Conservation (phyloP, 1,140 invertebrate genomes). For the Linepithema humile region DNA sequence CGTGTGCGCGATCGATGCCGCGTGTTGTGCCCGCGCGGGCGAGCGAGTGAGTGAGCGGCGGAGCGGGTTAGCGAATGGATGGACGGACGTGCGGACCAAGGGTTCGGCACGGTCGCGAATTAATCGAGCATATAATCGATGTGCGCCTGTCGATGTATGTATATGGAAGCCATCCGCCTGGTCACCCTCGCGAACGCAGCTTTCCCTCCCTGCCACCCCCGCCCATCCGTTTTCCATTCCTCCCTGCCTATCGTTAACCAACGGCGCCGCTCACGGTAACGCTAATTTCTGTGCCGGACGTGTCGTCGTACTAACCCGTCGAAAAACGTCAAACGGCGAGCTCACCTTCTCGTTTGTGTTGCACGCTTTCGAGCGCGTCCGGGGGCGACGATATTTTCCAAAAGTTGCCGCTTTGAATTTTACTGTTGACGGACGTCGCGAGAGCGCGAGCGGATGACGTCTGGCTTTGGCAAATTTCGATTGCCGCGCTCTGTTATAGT, state of each 20-base stretch:
- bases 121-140: conserved; percentile 84
- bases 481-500: conserved; percentile 56
- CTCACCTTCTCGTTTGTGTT: conserved; percentile 53
- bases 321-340: conserved; percentile 64
- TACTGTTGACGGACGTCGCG: conserved; percentile 51
- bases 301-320: conserved; percentile 58
- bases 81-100: conserved; percentile 68
- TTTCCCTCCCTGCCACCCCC: conserved; percentile 61
- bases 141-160: conserved; percentile 77
- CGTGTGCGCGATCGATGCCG: conserved; percentile 69
- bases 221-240: conserved; percentile 39
- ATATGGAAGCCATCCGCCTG: conserved; percentile 69
- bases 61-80: conserved; percentile 62
- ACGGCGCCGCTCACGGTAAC: conserved; percentile 71
- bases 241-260: conserved; percentile 75
- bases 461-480: conserved; percentile 58
- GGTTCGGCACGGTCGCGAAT: conserved; percentile 78
- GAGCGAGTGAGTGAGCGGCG: conserved; percentile 37
- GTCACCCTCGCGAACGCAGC: conserved; percentile 72
- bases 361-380: conserved; percentile 42
- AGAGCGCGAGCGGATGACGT: conserved; percentile 32
- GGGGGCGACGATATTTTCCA: conserved; percentile 54
- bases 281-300: conserved; percentile 77
- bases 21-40: conserved; percentile 58
- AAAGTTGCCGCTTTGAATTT: conserved; percentile 59